Conservation (phyloP, 2,888 invertebrate genomes). For the Pecten maximus region DNA sequence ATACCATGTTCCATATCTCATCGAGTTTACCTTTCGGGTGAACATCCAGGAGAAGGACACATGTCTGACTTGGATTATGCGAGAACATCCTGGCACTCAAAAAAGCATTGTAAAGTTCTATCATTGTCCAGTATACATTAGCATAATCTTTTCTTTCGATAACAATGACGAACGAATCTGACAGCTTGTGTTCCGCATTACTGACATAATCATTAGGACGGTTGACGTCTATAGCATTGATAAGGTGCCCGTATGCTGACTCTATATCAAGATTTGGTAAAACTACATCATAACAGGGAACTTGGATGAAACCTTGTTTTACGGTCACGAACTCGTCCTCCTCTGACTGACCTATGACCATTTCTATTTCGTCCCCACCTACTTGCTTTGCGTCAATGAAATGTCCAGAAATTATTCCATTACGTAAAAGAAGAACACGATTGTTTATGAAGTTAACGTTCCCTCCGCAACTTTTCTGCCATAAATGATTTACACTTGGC, state of each 20-base stretch:
- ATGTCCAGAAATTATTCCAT: not conserved
- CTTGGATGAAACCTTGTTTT: not conserved
- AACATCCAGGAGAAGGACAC: conserved; percentile 36
- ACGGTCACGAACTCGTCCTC: conserved; percentile 33
- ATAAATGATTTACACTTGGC: not conserved
- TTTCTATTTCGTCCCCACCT: conserved; percentile 34
- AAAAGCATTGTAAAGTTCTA: conserved; percentile 41
- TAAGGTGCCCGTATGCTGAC: not conserved
- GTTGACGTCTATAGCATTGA: not conserved
- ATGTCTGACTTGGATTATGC: not conserved
- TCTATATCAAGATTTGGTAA: not conserved
- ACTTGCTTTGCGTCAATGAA: not conserved
- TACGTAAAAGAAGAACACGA: not conserved
- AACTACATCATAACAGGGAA: not conserved
- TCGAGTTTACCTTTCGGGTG: conserved; percentile 35
- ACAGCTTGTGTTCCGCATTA: not conserved
- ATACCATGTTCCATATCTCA: conserved; percentile 37
- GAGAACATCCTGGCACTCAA: not conserved
- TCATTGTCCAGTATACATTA: conserved; percentile 41
- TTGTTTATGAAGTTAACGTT: not conserved
- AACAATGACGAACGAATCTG: not conserved
- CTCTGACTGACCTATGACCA: conserved; percentile 30
- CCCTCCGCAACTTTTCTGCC: not conserved
- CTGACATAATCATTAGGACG: not conserved
- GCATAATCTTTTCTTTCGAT: conserved; percentile 38